Conservation (phyloP, 2,888 invertebrate species). For the Torymus auratus region DNA sequence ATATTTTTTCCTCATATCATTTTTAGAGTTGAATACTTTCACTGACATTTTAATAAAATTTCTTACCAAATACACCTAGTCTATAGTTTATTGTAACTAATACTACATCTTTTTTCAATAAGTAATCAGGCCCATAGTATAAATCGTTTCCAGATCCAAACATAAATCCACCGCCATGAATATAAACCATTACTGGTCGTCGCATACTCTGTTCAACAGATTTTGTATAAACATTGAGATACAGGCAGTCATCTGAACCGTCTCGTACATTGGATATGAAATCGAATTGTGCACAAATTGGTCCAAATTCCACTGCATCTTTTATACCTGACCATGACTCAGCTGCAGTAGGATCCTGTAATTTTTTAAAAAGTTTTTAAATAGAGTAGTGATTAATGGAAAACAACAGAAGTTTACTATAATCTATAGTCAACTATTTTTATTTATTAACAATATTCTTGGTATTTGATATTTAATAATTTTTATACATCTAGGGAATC, state of each 20-base stretch:
- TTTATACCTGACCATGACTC: conserved; percentile 1
- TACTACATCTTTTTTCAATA: conserved; percentile 59
- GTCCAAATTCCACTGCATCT: conserved; percentile 17
- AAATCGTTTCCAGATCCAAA: conserved; percentile 57
- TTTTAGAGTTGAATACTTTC: no score
- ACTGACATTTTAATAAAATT: no score
- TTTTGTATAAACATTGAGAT: conserved; percentile 58
- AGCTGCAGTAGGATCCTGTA: conserved; percentile 54
- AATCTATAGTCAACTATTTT: no score
- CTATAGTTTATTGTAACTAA: conserved; percentile 64
- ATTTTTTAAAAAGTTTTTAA: not conserved
- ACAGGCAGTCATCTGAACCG: conserved; percentile 59
- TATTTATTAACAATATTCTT: no score
- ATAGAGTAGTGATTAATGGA: not conserved
- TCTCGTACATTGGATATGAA: not conserved
- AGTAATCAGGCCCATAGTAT: conserved; percentile 63
- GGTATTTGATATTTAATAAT: no score
- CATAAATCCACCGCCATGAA: conserved; percentile 62
- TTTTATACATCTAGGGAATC: no score
- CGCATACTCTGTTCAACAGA: not conserved
- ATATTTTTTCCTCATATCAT: no score
- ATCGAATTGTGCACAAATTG: conserved; percentile 43
- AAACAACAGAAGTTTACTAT: no score
- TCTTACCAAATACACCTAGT: conserved; percentile 61
- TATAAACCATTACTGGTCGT: conserved; percentile 60